These are phyloP conservation scores for Halictus rubicundus DNA, from an alignment of 1,140 invertebrate genomes.

Conservation along the genomic window DNA sequence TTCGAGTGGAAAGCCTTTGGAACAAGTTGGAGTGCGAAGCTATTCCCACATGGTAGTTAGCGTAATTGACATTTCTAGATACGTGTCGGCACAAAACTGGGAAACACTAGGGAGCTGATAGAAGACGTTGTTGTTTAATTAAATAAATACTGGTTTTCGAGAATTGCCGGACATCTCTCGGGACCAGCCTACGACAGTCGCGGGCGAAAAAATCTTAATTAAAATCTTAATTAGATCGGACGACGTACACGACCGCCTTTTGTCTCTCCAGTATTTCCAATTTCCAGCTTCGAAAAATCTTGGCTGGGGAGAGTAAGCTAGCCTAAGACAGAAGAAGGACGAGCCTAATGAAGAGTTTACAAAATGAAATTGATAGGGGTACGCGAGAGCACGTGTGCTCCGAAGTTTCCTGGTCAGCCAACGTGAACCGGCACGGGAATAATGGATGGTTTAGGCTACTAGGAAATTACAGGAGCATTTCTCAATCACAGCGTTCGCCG, in stretches of 20 bases:
- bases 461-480: slow-evolving; percentile 71
- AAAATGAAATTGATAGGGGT: slow-evolving; percentile 44
- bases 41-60: too few species aligned
- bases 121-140: neutral
- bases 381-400: neutral
- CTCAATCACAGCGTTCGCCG: slow-evolving; percentile 43
- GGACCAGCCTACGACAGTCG: neutral
- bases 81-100: neutral
- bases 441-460: slow-evolving; percentile 65
- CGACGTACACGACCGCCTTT: neutral
- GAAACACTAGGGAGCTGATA: too few species aligned
- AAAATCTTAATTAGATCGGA: slow-evolving; percentile 57
- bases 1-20: too few species aligned
- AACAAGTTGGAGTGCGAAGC: too few species aligned
- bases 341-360: slow-evolving; percentile 21
- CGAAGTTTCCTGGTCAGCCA: slow-evolving; percentile 11
- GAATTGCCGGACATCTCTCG: neutral
- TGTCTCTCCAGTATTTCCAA: neutral
- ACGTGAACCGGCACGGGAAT: slow-evolving; percentile 53
- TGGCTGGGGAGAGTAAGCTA: neutral
- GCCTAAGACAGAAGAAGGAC: neutral
- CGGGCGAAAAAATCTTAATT: slow-evolving; percentile 51
- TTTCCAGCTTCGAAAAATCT: neutral
- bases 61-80: neutral
- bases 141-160: neutral